phyloP scores from a whole-genome alignment of 2,888 invertebrate species.

The Conomelus anceps region DNA sequence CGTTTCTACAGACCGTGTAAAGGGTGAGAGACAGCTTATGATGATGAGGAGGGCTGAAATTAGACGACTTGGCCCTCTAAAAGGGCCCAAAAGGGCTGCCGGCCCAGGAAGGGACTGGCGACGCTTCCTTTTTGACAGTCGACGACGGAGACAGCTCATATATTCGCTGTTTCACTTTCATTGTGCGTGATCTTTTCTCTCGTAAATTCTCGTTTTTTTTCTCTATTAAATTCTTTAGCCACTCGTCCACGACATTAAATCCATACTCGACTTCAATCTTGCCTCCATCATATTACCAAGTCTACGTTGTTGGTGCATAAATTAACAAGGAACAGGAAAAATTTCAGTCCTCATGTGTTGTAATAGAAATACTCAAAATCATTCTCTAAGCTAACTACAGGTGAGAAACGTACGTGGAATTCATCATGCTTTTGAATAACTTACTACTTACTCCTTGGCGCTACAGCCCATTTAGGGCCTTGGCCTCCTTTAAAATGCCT shows the following conservation, averaged over 20 bases:
- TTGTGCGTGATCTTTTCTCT: background rate
- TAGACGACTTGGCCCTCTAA: background rate
- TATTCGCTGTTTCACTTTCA: background rate
- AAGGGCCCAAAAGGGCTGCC: background rate
- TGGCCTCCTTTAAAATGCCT: too few relatives aligned
- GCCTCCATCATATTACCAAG: background rate
- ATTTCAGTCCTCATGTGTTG: too few relatives aligned
- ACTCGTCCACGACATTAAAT: background rate
- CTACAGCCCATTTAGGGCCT: too few relatives aligned
- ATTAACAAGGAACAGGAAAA: background rate
- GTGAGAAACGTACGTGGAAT: too few relatives aligned
- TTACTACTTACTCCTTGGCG: too few relatives aligned
- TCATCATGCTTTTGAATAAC: too few relatives aligned
- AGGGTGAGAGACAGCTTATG: background rate
- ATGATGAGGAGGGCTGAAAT: background rate
- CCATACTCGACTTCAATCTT: background rate
- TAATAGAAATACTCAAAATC: too few relatives aligned
- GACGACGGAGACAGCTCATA: background rate
- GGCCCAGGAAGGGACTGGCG: background rate
- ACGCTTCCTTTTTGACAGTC: background rate
- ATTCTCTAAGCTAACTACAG: too few relatives aligned
- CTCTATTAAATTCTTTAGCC: background rate
- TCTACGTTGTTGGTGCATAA: background rate
- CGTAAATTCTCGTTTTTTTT: background rate
- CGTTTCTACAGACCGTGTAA: too few relatives aligned